A percentile compares a stretch with the other conserved stretches of the same genome.
Evolutionary conservation across 2,888 invertebrate genomes (phyloP).

Genomic region (Melanchra persicariae): DNA sequence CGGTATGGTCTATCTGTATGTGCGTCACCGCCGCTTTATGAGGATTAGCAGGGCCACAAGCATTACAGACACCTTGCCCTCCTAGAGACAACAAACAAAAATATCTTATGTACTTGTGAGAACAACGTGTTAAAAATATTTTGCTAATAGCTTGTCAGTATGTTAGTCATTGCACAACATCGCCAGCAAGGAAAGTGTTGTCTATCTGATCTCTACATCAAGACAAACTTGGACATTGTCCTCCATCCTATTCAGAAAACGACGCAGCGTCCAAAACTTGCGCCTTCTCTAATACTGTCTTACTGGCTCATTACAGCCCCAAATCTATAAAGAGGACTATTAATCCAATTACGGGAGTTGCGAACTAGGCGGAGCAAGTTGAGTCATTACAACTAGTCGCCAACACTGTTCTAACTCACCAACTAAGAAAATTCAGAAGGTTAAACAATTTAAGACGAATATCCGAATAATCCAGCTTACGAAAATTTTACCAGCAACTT

Average conservation of each 20-base stretch:
- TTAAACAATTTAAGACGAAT: background rate
- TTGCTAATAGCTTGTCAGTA: too few species aligned
- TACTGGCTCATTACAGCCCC: constrained; percentile 36
- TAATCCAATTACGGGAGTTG: constrained; percentile 60
- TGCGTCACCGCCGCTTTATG: too few species aligned
- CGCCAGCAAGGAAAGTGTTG: background rate
- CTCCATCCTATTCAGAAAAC: constrained; percentile 7
- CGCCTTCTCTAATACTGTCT: constrained; percentile 6
- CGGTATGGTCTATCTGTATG: too few species aligned
- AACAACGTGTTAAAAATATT: too few species aligned
- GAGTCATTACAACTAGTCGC: constrained; percentile 36
- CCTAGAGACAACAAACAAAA: background rate
- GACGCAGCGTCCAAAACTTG: constrained; percentile 10
- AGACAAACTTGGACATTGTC: background rate
- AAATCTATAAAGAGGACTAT: constrained; percentile 40
- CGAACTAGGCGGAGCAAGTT: constrained; percentile 44
- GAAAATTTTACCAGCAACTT: background rate
- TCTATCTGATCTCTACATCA: too few species aligned
- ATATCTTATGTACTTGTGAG: too few species aligned
- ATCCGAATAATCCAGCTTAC: background rate
- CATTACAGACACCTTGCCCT: too few species aligned
- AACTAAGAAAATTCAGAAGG: background rate
- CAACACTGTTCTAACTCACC: constrained; percentile 4
- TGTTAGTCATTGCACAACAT: too few species aligned
- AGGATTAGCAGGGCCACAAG: too few species aligned